These are phyloP conservation scores for Cryptus viduatorius DNA, from an alignment of 2,888 invertebrate species.

Conservation along the genomic window DNA sequence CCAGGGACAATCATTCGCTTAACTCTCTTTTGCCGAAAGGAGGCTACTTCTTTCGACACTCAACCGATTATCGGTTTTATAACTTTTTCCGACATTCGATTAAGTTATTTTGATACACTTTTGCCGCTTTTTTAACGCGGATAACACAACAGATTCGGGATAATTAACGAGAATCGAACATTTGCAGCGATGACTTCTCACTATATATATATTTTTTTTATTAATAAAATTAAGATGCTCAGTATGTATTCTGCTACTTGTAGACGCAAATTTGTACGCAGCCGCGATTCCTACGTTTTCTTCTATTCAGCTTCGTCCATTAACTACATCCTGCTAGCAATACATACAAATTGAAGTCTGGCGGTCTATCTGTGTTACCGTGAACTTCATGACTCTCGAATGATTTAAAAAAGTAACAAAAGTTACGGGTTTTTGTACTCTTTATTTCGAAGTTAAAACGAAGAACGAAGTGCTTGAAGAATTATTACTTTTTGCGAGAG, in stretches of 20 bases:
- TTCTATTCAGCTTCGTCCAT: too few relatives aligned
- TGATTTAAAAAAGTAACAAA: background rate
- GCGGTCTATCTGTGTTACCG: background rate
- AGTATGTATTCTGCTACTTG: too few relatives aligned
- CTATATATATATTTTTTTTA: too few relatives aligned
- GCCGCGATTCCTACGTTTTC: too few relatives aligned
- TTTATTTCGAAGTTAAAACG: conserved; percentile 22
- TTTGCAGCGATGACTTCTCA: too few relatives aligned
- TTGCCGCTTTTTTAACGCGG: background rate
- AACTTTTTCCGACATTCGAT: background rate
- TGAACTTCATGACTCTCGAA: background rate
- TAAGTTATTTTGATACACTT: background rate
- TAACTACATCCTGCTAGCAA: too few relatives aligned
- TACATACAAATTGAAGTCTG: too few relatives aligned
- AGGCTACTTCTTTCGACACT: background rate
- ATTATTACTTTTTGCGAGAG: conserved; percentile 60
- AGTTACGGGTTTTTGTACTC: background rate
- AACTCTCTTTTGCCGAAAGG: background rate
- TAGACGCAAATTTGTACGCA: too few relatives aligned
- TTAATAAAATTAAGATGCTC: too few relatives aligned
- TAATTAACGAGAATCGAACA: too few relatives aligned
- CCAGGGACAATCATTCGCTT: background rate
- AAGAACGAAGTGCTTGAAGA: conserved; percentile 25
- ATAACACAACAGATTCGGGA: too few relatives aligned
- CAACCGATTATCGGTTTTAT: background rate